Conservation (phyloP, 2,113 vertebrate species). For the Callipepla squamata region DNA sequence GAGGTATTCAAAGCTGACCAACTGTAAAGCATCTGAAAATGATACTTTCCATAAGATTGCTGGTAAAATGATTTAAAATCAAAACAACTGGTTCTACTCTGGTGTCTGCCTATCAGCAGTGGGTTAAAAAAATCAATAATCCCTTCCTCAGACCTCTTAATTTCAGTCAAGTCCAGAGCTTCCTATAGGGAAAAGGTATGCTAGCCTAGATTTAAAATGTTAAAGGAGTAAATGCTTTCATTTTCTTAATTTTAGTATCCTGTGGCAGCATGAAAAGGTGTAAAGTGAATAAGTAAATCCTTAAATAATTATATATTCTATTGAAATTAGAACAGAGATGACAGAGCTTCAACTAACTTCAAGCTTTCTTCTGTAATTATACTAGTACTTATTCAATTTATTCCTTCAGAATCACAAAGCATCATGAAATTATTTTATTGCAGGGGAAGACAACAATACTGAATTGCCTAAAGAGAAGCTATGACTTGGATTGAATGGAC, state of each 20-base stretch:
- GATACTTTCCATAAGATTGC: not conserved
- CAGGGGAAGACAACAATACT: not conserved
- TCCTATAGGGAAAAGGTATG: not conserved
- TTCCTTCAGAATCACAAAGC: not conserved
- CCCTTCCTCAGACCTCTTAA: not conserved
- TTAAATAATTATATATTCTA: not conserved
- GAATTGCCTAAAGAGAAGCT: not conserved
- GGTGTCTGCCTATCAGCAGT: not conserved
- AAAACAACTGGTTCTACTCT: not conserved
- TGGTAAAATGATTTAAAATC: not conserved
- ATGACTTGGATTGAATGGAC: not conserved
- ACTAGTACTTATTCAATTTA: not conserved
- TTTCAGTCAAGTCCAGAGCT: not conserved
- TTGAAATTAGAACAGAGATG: not conserved
- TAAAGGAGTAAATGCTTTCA: not conserved
- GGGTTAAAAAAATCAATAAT: not conserved
- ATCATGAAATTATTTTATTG: not conserved
- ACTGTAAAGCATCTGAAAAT: not conserved
- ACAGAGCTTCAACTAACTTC: not conserved
- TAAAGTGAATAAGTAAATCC: not conserved
- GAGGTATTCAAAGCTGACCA: not conserved
- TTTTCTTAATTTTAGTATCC: not conserved
- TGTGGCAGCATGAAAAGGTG: not conserved
- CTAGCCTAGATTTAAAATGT: not conserved
- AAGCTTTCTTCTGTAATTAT: not conserved